These are phyloP conservation scores for Anastrepha obliqua DNA, from an alignment of 1,140 invertebrate species.

Conservation along the genomic window DNA sequence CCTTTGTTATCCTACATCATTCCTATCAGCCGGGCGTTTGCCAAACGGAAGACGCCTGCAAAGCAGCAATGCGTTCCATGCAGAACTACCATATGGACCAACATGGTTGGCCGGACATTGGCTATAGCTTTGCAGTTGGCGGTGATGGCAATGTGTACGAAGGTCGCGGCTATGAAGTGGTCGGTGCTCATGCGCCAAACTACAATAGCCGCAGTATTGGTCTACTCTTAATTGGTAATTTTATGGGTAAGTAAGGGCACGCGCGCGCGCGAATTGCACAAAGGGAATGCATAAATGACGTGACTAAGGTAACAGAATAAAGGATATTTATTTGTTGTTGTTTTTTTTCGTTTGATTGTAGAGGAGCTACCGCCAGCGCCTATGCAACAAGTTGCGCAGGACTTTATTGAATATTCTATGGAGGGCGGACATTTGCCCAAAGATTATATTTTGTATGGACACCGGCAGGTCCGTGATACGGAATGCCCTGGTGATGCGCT, in stretches of 20 bases:
- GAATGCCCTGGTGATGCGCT: constrained; percentile 80
- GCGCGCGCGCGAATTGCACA: not conserved
- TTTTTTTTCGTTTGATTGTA: constrained; percentile 2
- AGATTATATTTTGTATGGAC: constrained; percentile 80
- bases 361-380: constrained; percentile 73
- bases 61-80: constrained; percentile 75
- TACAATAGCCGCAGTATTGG: constrained; percentile 81
- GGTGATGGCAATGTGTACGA: constrained; percentile 77
- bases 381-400: constrained; percentile 77
- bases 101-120: constrained; percentile 80
- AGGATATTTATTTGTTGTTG: not conserved
- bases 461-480: constrained; percentile 79
- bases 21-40: constrained; percentile 76
- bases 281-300: not conserved
- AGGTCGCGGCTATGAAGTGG: constrained; percentile 80
- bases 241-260: not conserved
- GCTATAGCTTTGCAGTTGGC: constrained; percentile 78
- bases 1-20: constrained; percentile 84
- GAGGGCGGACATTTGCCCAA: constrained; percentile 34
- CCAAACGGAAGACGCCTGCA: constrained; percentile 74
- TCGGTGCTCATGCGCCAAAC: constrained; percentile 79
- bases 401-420: constrained; percentile 79
- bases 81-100: constrained; percentile 77
- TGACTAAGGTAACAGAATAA: not conserved
- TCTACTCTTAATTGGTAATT: constrained; percentile 77